Base-by-base conservation (phyloP, 2,888 invertebrate species). In the Lepidochrysops patricia region DNA sequence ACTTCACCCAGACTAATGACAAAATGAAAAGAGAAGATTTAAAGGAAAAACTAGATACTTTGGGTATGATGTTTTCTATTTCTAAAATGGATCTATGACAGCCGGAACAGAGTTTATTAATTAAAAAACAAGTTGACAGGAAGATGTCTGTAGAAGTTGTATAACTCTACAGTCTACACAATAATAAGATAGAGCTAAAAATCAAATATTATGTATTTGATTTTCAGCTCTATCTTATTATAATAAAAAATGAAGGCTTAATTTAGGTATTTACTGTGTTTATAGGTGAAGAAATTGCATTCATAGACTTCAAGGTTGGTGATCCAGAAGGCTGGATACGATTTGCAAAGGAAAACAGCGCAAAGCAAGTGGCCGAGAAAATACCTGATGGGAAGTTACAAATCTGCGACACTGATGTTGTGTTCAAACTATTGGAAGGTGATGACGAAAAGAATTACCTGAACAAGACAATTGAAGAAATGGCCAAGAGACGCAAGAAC, bases 291-390 rank as follows among this genome's bases (percentile, higher is more conserved):
- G 91, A 93, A 35, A 86, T 95, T 54, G 93, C 94, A 0, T 97
- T 91, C 75, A 91, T 97, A 64, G 95, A 96, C 73, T 96, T 92
- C 75, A 92, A 91, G 67, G 92, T 91, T 58, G 96, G 95, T 0
- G 93, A 95, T 66, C 82, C 90, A 3, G 91, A 93, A 68, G 97
- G 95, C 0, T 93, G 93, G 82, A 88, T 95, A 15, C 91, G 96
- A 48, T 90, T 96, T 58, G 79, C 91, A 2, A 92, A 92, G 63
- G 94, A 94, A 71, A 92, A 94, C 73, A 80, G 91, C 5, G 96
- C 95, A 0, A 91, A 92, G 64, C 90, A 91, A 59, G 77, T 94
- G 58, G 71, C 91, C 15, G 92, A 91, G 50, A 93, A 93, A 74
- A 79, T 94, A 56, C 85, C 91, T 0, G 92, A 93, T 60, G 91